Base-by-base conservation (phyloP, 2,888 invertebrate genomes). In the Eucriotettix oculatus region DNA sequence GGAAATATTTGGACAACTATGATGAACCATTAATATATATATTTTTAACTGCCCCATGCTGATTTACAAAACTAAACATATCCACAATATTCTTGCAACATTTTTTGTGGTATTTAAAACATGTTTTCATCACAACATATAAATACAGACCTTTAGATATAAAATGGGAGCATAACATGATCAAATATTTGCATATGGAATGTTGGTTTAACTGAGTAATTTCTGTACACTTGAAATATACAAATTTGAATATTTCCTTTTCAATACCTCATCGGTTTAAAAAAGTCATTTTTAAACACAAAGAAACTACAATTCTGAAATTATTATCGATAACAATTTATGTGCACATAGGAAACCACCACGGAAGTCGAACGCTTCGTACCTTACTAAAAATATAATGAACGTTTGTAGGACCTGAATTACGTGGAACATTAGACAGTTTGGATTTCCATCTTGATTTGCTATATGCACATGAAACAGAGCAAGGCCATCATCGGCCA, bases 61-160 rank as follows among this genome's bases (percentile, higher is more conserved):
- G 61, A 61, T 63, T 63, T 66, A 66, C 65, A 66, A 67, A 65
- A 65, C 64, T 65, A 65, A 64, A 64, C 64, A 63, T 65, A 63
- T 65, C 62, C 62, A 63, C 59, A 62, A 60, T 60, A 64, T 63
- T 62, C 65, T 66, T 59, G 62, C 65, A 67, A 67, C 66, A 70
- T 71, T 73, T 74, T 74, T 74, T 72, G 73, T 64, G 58, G 58
- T 63, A 63, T 62, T 62, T 60, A 61, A 61, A 61, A 59, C 56
- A 16, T 48, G 54, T 62, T 61, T 61, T 58, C 69, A 72, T 72
- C 73, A 74, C 73, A 75, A 75, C 74, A 74, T 75, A 74, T 73
- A 73, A 74, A 60, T 64, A 61, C 60, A 59, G 61, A 62, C 55
- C 52, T 57, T 57, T 53, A 53, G 59, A 52, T 62, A 58, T 52